phyloP scores from a whole-genome alignment of 2,113 vertebrate genomes.

The Otus sunia region DNA sequence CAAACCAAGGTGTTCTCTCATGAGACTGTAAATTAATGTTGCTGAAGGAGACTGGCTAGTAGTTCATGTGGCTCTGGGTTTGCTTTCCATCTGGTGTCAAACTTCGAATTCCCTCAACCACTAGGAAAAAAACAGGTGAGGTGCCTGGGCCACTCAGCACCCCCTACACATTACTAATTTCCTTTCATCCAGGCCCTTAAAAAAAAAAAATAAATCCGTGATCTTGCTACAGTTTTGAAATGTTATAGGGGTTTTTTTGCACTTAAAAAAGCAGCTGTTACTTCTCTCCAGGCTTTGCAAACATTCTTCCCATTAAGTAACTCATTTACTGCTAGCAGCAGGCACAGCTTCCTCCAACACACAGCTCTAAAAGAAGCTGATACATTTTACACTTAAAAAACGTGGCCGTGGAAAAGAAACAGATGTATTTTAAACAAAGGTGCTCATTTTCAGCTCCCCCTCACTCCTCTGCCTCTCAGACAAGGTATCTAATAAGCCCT shows the following conservation, averaged over 20 bases:
- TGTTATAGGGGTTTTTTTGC: not conserved
- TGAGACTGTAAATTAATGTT: constrained; percentile 56
- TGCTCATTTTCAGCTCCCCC: not conserved
- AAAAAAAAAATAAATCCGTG: not conserved
- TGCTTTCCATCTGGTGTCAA: constrained; percentile 43
- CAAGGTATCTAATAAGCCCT: not conserved
- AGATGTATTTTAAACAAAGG: constrained; percentile 8
- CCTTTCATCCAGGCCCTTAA: constrained; percentile 18
- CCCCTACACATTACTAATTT: constrained; percentile 45
- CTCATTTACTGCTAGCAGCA: constrained; percentile 48
- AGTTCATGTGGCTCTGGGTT: constrained; percentile 13
- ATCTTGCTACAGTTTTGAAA: constrained; percentile 24
- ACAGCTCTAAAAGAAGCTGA: not conserved
- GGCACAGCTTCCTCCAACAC: constrained; percentile 3
- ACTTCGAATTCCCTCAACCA: constrained; percentile 38
- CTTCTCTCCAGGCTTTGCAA: constrained; percentile 43
- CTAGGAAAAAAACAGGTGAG: constrained; percentile 58
- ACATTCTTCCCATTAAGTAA: constrained; percentile 46
- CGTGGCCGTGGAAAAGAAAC: not conserved
- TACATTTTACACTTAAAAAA: constrained; percentile 18
- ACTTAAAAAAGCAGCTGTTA: constrained; percentile 50
- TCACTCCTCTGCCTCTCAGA: not conserved
- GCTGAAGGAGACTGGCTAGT: constrained; percentile 47
- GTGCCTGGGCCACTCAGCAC: constrained; percentile 41
- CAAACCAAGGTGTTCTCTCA: constrained; percentile 50